Evolutionary conservation across 30 jellyfish, hydroid and myxozoan genomes (phyloP).

Genomic region (Chironex yamaguchii): DNA sequence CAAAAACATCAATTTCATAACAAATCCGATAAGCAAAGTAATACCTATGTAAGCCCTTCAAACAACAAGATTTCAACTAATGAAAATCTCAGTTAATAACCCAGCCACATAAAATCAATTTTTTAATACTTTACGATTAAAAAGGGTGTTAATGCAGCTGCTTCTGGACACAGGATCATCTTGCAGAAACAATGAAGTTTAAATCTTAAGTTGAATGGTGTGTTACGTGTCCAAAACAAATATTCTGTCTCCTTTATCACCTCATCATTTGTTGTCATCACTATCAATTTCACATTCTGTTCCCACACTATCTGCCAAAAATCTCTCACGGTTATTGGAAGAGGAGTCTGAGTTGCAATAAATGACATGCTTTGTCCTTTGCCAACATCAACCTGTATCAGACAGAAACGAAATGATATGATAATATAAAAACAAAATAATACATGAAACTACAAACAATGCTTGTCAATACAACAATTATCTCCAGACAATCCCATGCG

Average conservation of each 20-base stretch:
- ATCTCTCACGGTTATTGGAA: slow-evolving; percentile 71
- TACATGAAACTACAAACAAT: neutral
- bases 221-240: no score
- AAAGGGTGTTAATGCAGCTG: no score
- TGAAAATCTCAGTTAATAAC: no score
- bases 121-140: no score
- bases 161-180: neutral
- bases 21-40: no score
- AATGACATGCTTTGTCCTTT: slow-evolving; percentile 35
- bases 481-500: no score
- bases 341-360: slow-evolving; percentile 94
- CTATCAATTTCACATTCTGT: slow-evolving; percentile 72
- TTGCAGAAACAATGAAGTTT: neutral
- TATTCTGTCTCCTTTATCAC: slow-evolving; percentile 52
- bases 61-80: no score
- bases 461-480: no score
- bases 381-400: slow-evolving; percentile 79
- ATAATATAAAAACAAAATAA: neutral
- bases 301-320: slow-evolving; percentile 99
- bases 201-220: neutral
- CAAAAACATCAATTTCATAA: no score
- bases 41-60: no score
- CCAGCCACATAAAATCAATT: no score
- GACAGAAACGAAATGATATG: neutral
- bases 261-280: slow-evolving; percentile 83